Evolutionary conservation across 2,113 vertebrate species (phyloP), one percentile per base, ranked within the genome.

Genomic region (Chlamydotis undulata): DNA sequence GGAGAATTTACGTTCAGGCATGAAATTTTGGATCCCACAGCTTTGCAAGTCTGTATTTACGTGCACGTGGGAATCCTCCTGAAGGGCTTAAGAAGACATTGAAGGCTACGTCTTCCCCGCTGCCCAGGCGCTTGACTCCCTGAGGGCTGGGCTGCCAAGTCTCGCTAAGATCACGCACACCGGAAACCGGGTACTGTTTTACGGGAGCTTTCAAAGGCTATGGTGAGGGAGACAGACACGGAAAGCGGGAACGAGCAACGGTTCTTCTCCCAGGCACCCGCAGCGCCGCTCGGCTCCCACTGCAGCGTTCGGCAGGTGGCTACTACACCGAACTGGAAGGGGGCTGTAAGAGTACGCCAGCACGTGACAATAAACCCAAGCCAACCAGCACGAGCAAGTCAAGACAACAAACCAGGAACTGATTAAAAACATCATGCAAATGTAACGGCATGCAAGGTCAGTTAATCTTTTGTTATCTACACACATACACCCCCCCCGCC

Each of bases 401-500:
- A 87, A 87, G 60, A 64, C 59, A 91, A 88, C 76, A 73, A 22
- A 57, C 9, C 63, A 70, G 82, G 35, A 52, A 35, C 45, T 29
- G 29, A 59, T 8, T 25, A 64, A 37, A 18, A 78, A 65, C 65
- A 67, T 67, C 93, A 94, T 71, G 76, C 93, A 91, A 77, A 67
- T 73, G 79, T 92, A 70, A 96, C n/a, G 11, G 78, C 96, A 90
- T 84, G 94, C 96, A 96, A 39, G 74, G 93, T 97, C 77, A 94
- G 96, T 94, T 59, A 78, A 31, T 57, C 45, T 68, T 23, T 49
- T 74, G 95, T 96, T 94, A 95, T 81, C 87, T 68, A 53, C 41
- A 61, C 87, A 76, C 69, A 31, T 22, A 33, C 14, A 21, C 35
- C 37, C n/a, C n/a, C 31, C 80, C 57, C 35, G 35, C 35, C 35